phyloP scores from a whole-genome alignment of 1,140 invertebrate genomes.

The Zaprionus ghesquierei region DNA sequence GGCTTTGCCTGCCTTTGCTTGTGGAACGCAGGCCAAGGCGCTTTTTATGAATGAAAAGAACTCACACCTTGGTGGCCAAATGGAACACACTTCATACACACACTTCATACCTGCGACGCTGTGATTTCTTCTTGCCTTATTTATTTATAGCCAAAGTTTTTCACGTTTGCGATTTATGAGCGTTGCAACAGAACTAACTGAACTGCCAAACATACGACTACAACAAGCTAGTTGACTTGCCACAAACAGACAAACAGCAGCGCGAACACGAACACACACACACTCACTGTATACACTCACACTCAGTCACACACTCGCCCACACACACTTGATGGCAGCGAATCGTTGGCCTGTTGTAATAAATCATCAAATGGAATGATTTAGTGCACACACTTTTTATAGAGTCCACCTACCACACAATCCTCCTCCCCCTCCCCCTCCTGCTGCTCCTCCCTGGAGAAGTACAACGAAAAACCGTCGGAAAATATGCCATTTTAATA shows the following conservation, averaged over 20 bases:
- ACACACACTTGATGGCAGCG: conserved; percentile 8
- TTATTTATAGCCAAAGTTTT: conserved; percentile 28
- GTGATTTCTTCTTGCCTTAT: conserved; percentile 14
- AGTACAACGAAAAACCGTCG: background rate
- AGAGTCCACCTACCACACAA: background rate
- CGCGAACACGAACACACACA: background rate
- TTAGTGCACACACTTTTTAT: conserved; percentile 45
- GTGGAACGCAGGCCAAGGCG: conserved; percentile 38
- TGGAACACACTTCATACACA: too few relatives aligned
- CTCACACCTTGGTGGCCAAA: background rate
- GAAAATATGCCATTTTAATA: conserved; percentile 52
- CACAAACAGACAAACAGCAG: background rate
- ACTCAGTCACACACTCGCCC: background rate
- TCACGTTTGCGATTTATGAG: background rate
- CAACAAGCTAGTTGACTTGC: conserved; percentile 2
- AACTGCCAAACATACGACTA: conserved; percentile 4
- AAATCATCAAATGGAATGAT: conserved; percentile 71
- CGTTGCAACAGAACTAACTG: background rate
- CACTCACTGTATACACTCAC: background rate
- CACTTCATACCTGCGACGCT: conserved; percentile 7
- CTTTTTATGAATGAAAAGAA: conserved; percentile 65
- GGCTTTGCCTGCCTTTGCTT: background rate
- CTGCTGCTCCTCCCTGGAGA: background rate
- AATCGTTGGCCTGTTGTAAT: conserved; percentile 30
- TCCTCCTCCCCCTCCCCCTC: background rate